Evolutionary conservation across 2,888 invertebrate species (phyloP), one percentile per base, ranked within the genome.

Genomic region (Nomada fabriciana): DNA sequence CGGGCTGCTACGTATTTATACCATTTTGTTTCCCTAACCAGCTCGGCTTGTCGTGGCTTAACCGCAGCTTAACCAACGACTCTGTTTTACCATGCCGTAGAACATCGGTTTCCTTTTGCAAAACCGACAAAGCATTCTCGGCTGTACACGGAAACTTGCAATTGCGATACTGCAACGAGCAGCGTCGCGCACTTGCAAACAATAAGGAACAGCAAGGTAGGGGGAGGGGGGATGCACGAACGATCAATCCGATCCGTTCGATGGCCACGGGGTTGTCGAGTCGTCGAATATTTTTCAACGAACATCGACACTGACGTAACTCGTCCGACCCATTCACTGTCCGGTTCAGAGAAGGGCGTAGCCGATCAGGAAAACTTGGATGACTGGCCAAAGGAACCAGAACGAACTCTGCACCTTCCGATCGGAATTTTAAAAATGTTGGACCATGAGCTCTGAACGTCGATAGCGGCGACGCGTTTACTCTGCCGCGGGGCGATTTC

Each of bases 21-120:
- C 68, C 68, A 23, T 68, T 74, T 63, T 78, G 78, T 78, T 78
- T 63, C 68, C 68, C 74, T 69, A 78, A 68, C 73, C 55, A 55
- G 67, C 61, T 55, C 50, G 25, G 43, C 52, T 63, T 59, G 67
- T 57, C 78, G 57, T 42, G 61, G 68, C 68, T 79, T 63, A 52
- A 74, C 36, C 63, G 55, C 63, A 63, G 63, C 75, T 74, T 64
- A 79, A 74, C 74, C 55, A 36, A 36, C 72, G 52, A 67, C 68
- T 23, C 55, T 50, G 78, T 68, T 68, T 25, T 55, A n/a, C 23
- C 65, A 23, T 36, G 52, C 36, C 60, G 67, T 9, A 42, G 20
- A 29, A 63, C 67, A 11, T 52, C 52, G 63, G 36, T 7, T 36
- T 36, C 36, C 36, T 36, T 36, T 36, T 5, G 9, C 43, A 53